phyloP scores from a whole-genome alignment of 1,140 invertebrate species.

The Aricia agestis region DNA sequence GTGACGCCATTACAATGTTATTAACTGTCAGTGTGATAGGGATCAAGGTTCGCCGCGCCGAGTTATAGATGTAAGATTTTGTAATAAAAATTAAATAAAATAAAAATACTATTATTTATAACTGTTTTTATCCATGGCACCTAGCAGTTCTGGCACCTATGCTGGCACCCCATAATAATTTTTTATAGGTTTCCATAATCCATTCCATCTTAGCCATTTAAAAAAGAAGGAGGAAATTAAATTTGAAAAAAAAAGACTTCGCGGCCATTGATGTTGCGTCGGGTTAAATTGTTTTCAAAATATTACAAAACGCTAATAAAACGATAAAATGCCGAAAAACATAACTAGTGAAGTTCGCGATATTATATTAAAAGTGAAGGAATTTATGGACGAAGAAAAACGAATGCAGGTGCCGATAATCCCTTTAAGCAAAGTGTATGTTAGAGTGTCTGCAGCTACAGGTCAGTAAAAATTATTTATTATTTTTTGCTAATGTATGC shows the following conservation, averaged over 20 bases:
- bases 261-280: conserved; percentile 25
- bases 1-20: too few species aligned
- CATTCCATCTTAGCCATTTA: neutral
- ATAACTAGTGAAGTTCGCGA: conserved; percentile 69
- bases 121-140: too few species aligned
- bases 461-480: conserved; percentile 40
- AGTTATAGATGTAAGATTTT: too few species aligned
- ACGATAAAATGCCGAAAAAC: conserved; percentile 61
- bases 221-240: neutral
- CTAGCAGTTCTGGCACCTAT: too few species aligned
- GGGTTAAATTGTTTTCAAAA: conserved; percentile 20
- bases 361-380: conserved; percentile 68
- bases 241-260: conserved; percentile 3
- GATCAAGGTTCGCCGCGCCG: too few species aligned
- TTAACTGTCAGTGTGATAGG: too few species aligned
- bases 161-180: too few species aligned
- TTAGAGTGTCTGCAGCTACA: conserved; percentile 63
- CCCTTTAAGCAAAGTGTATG: conserved; percentile 66
- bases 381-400: conserved; percentile 71
- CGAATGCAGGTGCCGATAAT: conserved; percentile 70
- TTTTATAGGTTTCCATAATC: too few species aligned
- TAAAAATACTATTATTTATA: too few species aligned
- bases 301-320: neutral
- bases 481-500: too few species aligned
- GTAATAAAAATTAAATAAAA: too few species aligned